A percentile compares a stretch with the other conserved stretches of the same genome.
phyloP scores from a whole-genome alignment of 2,113 vertebrate species.

The Carettochelys insculpta region DNA sequence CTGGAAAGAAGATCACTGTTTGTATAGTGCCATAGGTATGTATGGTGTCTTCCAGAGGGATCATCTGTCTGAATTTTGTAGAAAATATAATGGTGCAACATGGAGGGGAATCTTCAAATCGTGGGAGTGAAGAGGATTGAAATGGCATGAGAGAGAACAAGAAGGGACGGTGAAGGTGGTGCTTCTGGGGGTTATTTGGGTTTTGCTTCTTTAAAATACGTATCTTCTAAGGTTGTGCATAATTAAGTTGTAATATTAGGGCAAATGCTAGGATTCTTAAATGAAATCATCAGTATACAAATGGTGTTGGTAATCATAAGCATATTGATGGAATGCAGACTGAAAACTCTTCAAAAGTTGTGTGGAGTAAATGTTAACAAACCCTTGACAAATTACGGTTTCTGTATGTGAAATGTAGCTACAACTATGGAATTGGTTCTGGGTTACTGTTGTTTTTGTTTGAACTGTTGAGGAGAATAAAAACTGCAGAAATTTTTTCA shows the following conservation, averaged over 20 bases:
- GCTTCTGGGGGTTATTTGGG: neutral
- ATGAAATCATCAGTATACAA: neutral
- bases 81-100: neutral
- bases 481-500: neutral
- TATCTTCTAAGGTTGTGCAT: neutral
- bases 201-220: neutral
- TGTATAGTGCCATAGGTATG: neutral
- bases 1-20: neutral
- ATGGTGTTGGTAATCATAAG: neutral
- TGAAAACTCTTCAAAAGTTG: neutral
- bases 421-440: neutral
- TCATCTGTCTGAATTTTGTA: neutral
- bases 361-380: neutral
- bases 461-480: neutral
- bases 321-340: neutral
- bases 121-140: neutral
- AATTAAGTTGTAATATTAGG: neutral
- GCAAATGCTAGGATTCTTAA: neutral
- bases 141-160: neutral
- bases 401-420: neutral
- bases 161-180: neutral
- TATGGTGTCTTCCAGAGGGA: too few relatives aligned
- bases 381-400: neutral
- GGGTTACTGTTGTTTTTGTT: neutral
- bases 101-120: neutral